phyloP scores from a whole-genome alignment of 2,113 vertebrate genomes.

The Hemiprocne comata region DNA sequence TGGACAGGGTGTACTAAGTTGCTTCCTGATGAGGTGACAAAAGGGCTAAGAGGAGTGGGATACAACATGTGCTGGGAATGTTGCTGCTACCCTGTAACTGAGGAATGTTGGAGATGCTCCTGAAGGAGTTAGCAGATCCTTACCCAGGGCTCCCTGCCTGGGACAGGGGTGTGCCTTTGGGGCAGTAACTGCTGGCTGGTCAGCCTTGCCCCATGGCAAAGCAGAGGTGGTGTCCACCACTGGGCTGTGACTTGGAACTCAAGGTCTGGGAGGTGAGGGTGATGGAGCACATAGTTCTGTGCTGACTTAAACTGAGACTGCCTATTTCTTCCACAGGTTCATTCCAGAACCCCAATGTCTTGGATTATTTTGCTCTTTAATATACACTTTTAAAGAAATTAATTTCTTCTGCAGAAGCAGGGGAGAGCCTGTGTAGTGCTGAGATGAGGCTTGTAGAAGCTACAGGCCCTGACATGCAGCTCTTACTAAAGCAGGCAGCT shows the following conservation, averaged over 20 bases:
- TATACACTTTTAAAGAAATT: rapidly evolving
- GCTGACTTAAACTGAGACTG: rapidly evolving
- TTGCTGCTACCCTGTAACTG: background rate
- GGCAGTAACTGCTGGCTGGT: background rate
- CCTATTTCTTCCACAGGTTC: background rate
- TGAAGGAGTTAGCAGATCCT: background rate
- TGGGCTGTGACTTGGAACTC: background rate
- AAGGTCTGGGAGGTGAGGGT: rapidly evolving
- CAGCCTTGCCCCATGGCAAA: rapidly evolving
- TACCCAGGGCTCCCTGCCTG: background rate
- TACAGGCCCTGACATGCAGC: background rate
- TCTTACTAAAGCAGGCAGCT: background rate
- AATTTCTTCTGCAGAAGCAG: background rate
- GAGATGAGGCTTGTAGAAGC: background rate
- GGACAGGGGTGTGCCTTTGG: background rate
- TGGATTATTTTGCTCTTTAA: background rate
- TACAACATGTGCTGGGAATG: rapidly evolving
- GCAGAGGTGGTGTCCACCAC: background rate
- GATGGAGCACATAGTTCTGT: background rate
- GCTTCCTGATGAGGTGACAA: rapidly evolving
- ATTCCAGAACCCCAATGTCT: background rate
- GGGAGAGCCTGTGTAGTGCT: background rate
- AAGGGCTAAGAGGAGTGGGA: rapidly evolving
- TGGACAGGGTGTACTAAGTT: rapidly evolving
- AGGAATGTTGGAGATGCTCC: rapidly evolving